Conservation (phyloP, 2,113 vertebrate species). For the Thalassarche chlororhynchos region DNA sequence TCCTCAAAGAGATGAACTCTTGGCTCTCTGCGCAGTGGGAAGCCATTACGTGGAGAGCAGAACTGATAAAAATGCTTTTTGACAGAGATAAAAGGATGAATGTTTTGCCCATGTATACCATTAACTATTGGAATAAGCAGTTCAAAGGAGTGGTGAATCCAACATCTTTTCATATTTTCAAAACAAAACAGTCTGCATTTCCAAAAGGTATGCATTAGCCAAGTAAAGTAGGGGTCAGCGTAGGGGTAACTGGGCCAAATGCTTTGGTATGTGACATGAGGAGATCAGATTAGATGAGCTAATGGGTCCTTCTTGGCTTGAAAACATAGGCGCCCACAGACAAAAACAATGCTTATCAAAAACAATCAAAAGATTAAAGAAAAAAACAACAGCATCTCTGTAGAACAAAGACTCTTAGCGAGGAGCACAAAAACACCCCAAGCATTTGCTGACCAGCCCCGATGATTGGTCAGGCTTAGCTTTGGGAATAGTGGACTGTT, state of each 20-base stretch:
- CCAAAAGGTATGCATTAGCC: conserved; percentile 17
- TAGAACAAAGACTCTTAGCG: not conserved
- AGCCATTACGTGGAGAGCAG: not conserved
- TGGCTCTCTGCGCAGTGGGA: not conserved
- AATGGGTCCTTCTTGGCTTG: conserved; percentile 37
- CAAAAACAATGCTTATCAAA: conserved; percentile 65
- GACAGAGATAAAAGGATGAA: not conserved
- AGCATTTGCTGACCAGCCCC: not conserved
- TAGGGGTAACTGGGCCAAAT: not conserved
- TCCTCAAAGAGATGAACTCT: not conserved
- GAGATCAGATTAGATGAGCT: conserved; percentile 58
- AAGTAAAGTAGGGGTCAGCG: not conserved
- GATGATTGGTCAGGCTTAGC: not conserved
- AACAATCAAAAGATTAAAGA: conserved; percentile 53
- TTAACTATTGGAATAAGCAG: not conserved
- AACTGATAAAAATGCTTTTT: conserved; percentile 11
- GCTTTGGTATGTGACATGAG: conserved; percentile 8
- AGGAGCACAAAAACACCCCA: conserved; percentile 19
- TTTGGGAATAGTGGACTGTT: not conserved
- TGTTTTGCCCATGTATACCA: not conserved
- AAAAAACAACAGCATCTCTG: conserved; percentile 30
- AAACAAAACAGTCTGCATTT: not conserved
- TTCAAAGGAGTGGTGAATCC: conserved; percentile 14
- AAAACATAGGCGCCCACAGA: conserved; percentile 14
- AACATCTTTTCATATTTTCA: not conserved